Evolutionary conservation across 2,113 vertebrate species (phyloP).

Genomic region (Hippocampus guttulatus): DNA sequence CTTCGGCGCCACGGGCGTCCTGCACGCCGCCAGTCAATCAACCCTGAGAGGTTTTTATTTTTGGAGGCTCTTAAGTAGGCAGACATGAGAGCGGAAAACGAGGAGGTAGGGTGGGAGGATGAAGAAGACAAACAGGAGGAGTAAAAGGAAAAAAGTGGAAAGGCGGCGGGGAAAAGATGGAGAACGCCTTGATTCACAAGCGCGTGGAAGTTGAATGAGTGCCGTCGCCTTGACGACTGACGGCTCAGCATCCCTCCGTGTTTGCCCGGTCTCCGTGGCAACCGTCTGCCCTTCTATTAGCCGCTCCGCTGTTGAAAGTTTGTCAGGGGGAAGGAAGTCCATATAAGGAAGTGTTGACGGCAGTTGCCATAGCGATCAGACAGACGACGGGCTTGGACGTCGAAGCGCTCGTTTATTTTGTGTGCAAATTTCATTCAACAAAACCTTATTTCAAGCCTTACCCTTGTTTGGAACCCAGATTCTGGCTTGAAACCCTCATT

Average conservation of each 20-base stretch:
- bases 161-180: neutral
- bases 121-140: constrained; percentile 15
- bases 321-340: constrained; percentile 46
- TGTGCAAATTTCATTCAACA: no score
- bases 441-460: neutral
- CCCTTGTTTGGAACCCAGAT: neutral
- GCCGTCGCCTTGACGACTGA: constrained; percentile 58
- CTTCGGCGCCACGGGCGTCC: neutral
- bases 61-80: constrained; percentile 78
- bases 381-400: neutral
- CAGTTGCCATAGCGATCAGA: constrained; percentile 13
- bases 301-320: constrained; percentile 54
- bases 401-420: neutral
- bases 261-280: constrained; percentile 38
- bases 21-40: constrained; percentile 59
- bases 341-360: constrained; percentile 19
- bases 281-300: constrained; percentile 65
- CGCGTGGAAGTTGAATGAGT: constrained; percentile 41
- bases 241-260: constrained; percentile 54
- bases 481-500: neutral
- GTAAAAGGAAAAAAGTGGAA: neutral
- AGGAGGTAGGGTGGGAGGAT: neutral
- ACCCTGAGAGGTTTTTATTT: constrained; percentile 60
- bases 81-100: constrained; percentile 11
- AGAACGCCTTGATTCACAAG: neutral